These are phyloP conservation scores for Batillaria attramentaria DNA, from an alignment of 1,140 invertebrate species.

Conservation along the genomic window DNA sequence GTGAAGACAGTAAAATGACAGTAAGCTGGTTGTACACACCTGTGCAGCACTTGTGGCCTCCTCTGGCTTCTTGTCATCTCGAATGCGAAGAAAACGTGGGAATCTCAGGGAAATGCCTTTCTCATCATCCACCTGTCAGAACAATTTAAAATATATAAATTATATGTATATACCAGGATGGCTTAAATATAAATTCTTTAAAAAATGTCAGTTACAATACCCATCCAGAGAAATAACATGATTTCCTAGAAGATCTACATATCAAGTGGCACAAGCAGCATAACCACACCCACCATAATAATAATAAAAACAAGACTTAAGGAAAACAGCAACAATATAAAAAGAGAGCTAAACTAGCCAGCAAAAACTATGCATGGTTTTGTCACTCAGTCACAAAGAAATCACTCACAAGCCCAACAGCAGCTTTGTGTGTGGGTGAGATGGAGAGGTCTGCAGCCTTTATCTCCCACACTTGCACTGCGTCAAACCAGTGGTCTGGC, in stretches of 20 bases:
- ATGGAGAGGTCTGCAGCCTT: conserved; percentile 98
- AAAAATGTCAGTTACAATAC: background rate
- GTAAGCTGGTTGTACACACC: conserved; percentile 72
- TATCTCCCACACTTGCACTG: conserved; percentile 96
- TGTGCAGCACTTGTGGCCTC: conserved; percentile 93
- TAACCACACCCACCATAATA: too few species aligned
- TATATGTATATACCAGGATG: background rate
- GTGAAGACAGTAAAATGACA: background rate
- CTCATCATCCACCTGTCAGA: conserved; percentile 85
- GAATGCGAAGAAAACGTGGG: conserved; percentile 91
- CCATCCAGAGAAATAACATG: background rate
- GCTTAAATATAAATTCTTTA: background rate
- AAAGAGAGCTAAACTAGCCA: background rate
- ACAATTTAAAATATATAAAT: too few species aligned
- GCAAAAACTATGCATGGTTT: background rate
- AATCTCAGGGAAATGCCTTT: conserved; percentile 97
- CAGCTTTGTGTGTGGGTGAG: conserved; percentile 94
- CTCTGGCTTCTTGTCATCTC: conserved; percentile 95
- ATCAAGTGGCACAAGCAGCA: background rate
- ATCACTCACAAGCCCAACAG: conserved; percentile 83
- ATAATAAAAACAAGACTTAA: too few species aligned
- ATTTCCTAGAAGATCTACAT: too few species aligned
- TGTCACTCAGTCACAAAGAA: background rate
- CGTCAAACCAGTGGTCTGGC: conserved; percentile 97
- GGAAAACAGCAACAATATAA: background rate